phyloP scores from a whole-genome alignment of 92 coral and sea anemone species.

The Pocillopora meandrina region DNA sequence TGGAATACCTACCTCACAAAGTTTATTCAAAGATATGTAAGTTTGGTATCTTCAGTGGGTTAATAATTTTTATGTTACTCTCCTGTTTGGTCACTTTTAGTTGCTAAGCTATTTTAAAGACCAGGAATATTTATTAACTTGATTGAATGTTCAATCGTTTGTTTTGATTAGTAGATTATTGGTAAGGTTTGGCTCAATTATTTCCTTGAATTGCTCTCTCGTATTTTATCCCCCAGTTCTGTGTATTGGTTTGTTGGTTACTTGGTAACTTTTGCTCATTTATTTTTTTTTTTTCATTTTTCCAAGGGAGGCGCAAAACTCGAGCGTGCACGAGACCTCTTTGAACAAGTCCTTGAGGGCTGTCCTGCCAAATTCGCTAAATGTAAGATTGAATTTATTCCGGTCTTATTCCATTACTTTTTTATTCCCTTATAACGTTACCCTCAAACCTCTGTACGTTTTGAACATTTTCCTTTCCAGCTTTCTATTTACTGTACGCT shows the following conservation, averaged over 20 bases:
- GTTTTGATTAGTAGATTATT: background rate
- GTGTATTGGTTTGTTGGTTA: no score
- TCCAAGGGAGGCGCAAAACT: conserved; percentile 93
- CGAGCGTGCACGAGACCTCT: conserved; percentile 92
- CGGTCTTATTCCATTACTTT: background rate
- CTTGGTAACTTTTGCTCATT: no score
- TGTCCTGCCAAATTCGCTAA: conserved; percentile 97
- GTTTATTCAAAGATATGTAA: conserved; percentile 94
- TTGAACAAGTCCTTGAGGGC: conserved; percentile 97
- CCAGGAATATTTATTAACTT: no score
- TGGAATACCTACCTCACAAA: conserved; percentile 98
- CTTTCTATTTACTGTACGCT: conserved; percentile 96
- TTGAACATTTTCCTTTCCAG: conserved; percentile 35
- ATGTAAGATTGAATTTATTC: conserved; percentile 51
- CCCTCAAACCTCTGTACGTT: background rate
- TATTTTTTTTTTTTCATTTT: background rate
- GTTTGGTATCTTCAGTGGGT: conserved; percentile 20
- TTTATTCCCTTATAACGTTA: background rate
- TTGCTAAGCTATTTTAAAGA: background rate
- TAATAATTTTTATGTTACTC: background rate
- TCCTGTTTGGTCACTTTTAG: background rate
- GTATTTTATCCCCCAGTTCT: no score
- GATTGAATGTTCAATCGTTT: background rate
- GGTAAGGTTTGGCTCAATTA: no score
- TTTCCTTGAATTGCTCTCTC: no score